These are phyloP conservation scores for Pseudoips prasinana DNA, from an alignment of 2,888 invertebrate species.

Conservation along the genomic window DNA sequence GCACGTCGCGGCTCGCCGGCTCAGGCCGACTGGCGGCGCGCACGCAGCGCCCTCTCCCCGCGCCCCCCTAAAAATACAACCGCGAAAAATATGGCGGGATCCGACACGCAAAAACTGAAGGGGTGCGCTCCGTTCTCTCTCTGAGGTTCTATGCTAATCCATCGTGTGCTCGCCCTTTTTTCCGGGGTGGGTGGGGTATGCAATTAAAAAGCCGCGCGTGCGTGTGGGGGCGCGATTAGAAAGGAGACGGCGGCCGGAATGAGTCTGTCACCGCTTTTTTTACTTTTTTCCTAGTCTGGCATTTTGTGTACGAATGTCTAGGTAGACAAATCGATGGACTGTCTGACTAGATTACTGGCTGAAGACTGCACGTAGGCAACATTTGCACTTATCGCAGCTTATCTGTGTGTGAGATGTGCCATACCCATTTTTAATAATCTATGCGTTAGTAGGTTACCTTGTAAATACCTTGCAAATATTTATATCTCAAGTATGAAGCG, in stretches of 20 bases:
- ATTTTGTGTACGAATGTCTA: slow-evolving; percentile 37
- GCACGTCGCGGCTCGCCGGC: slow-evolving; percentile 74
- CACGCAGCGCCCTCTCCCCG: slow-evolving; percentile 54
- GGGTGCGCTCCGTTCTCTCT: slow-evolving; percentile 69
- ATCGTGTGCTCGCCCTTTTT: slow-evolving; percentile 75
- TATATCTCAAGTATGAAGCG: too few relatives aligned
- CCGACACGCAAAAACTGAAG: slow-evolving; percentile 75
- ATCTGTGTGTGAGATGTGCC: slow-evolving; percentile 31
- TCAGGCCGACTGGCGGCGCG: slow-evolving; percentile 74
- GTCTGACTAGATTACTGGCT: slow-evolving; percentile 30
- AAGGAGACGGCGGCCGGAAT: slow-evolving; percentile 74
- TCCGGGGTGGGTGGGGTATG: slow-evolving; percentile 72
- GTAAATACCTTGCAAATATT: too few relatives aligned
- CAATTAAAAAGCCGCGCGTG: slow-evolving; percentile 82
- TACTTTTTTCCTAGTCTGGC: slow-evolving; percentile 78
- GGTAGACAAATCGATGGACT: slow-evolving; percentile 32
- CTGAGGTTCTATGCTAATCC: slow-evolving; percentile 81
- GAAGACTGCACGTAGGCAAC: slow-evolving; percentile 23
- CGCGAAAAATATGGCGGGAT: slow-evolving; percentile 74
- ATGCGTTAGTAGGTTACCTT: too few relatives aligned
- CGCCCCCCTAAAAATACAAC: slow-evolving; percentile 59
- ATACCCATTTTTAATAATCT: slow-evolving; percentile 13
- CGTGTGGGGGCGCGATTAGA: slow-evolving; percentile 80
- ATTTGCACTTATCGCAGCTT: slow-evolving; percentile 23
- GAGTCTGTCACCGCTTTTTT: slow-evolving; percentile 72